A percentile compares a stretch with the other conserved stretches of the same genome.
These are phyloP conservation scores for Nothobranchius kuhntae DNA, from an alignment of 2,113 vertebrate species.

Conservation along the genomic window DNA sequence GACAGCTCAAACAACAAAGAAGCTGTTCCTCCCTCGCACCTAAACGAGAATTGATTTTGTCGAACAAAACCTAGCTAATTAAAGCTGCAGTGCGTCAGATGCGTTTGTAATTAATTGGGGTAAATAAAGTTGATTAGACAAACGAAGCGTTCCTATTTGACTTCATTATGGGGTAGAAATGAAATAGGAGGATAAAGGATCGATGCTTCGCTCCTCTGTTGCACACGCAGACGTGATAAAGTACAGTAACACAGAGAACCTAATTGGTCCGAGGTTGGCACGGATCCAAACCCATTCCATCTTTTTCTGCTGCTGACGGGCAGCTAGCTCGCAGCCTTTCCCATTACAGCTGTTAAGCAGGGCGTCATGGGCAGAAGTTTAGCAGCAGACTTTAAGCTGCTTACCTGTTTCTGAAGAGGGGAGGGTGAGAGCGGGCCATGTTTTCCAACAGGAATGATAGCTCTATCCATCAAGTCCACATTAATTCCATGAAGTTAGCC, in stretches of 20 bases:
- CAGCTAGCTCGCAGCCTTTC: slow-evolving; percentile 44
- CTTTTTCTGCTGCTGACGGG: slow-evolving; percentile 39
- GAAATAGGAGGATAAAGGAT: slow-evolving; percentile 68
- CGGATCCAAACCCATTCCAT: slow-evolving; percentile 35
- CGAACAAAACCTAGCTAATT: slow-evolving; percentile 72
- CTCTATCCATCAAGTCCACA: slow-evolving; percentile 60
- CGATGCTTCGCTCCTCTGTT: slow-evolving; percentile 50
- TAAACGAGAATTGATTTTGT: slow-evolving; percentile 77
- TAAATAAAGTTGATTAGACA: slow-evolving; percentile 76
- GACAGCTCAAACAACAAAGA: slow-evolving; percentile 53
- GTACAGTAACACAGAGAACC: slow-evolving; percentile 35
- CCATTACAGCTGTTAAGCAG: slow-evolving; percentile 61
- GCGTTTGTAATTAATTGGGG: slow-evolving; percentile 73
- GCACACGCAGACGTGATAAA: slow-evolving; percentile 48
- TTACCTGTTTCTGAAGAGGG: slow-evolving; percentile 57
- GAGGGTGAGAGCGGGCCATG: slow-evolving; percentile 32
- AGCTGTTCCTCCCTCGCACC: slow-evolving; percentile 46
- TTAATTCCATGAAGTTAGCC: slow-evolving; percentile 61
- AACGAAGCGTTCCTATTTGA: slow-evolving; percentile 74
- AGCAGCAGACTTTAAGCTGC: slow-evolving; percentile 59
- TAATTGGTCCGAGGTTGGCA: slow-evolving; percentile 33
- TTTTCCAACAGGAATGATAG: slow-evolving; percentile 55
- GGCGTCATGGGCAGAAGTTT: slow-evolving; percentile 53
- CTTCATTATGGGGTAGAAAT: slow-evolving; percentile 74
- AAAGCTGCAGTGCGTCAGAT: slow-evolving; percentile 70